Evolutionary conservation across 2,797 vertebrate species (phyloP), one percentile per base, ranked within the genome.

Genomic region (Hydrocynus forskahlii): DNA sequence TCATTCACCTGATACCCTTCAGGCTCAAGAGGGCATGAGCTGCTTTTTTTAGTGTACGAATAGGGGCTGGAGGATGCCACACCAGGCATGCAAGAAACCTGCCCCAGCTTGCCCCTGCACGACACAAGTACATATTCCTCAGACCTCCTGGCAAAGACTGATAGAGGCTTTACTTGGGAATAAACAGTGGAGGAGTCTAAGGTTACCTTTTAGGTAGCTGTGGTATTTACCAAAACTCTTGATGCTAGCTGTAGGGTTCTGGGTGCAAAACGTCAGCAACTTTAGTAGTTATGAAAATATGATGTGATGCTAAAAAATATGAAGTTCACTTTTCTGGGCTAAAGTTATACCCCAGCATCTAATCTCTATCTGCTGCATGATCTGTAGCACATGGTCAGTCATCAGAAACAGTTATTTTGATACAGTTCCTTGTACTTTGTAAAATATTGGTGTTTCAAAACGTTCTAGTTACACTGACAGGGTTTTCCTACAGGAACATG

Each of bases 11-110:
- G 76, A 87, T 84, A 81, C 63, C 67, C 48, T 78, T 19, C 48
- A 59, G 21, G 55, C 72, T 40, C 71, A 50, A 64, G 35, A 10
- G 80, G 66, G 16, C 71, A 73, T 69, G 14, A 25, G 38, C 57
- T 72, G 79, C 83, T 83, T 83, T 82, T 87, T 84, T 81, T 74
- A 77, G 73, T 69, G 78, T 79, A 76, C n/a, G 68, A 73, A 77
- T 21, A 9, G 29, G 75, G 60, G 60, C 35, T 75, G 55, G 83
- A 77, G 70, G 75, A 74, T 76, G 80, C 75, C 64, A 78, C 25
- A 21, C 17, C 23, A 63, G 55, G 57, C 62, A 79, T 63, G 75
- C 23, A 75, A 48, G 1, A 67, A 74, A 76, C 78, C 70, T 85
- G 83, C 76, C 79, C 74, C 68, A 64, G 50, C 85, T 81, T 85